Evolutionary conservation across 2,113 vertebrate genomes (phyloP), one percentile per base, ranked within the genome.

Genomic region (Diphyllodes magnificus): DNA sequence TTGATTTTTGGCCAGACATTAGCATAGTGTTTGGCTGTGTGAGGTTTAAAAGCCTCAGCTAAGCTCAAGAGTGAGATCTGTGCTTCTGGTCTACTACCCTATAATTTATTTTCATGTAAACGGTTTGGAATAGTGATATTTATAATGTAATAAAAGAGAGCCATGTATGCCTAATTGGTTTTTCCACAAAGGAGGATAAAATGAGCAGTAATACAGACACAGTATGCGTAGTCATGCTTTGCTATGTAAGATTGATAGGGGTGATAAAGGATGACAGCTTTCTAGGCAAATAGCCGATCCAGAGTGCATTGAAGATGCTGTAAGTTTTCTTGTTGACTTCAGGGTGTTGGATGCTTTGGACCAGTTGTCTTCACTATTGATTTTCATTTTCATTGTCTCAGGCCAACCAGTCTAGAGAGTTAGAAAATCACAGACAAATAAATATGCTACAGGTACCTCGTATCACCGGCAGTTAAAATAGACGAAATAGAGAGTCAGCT

Each of bases 261-360:
- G 2, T 92, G 57, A 35, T 72, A 40, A 37, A 82, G 42, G 42
- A 31, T 76, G n/a, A 30, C 37, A 54, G 33, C 28, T 82, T 85
- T 78, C 13, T 50, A 37, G 27, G 21, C 44, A 64, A 61, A 30
- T 54, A 39, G 3, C 23, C 0, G 0, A 21, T 65, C 15, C 1
- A 17, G 8, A 40, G 24, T 50, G 27, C 14, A 27, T 0, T 76
- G 70, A 80, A 69, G 45, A 17, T 65, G 25, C 61, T 82, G 1
- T 44, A 27, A 51, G 24, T 51, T 92, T 95, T 85, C n/a, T 60
- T 66, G 12, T 7, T 44, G 49, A 49, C 17, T 63, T 69, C 11
- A 65, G 22, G 5, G 4, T 59, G 19, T 16, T 47, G 25, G 22
- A 27, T 87, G 45, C 44, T 72, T 68, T 63, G 60, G 39, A 21